A percentile compares a stretch with the other conserved stretches of the same genome.
phyloP scores from a whole-genome alignment of 2,113 vertebrate genomes.

The Epinephelus fuscoguttatus region DNA sequence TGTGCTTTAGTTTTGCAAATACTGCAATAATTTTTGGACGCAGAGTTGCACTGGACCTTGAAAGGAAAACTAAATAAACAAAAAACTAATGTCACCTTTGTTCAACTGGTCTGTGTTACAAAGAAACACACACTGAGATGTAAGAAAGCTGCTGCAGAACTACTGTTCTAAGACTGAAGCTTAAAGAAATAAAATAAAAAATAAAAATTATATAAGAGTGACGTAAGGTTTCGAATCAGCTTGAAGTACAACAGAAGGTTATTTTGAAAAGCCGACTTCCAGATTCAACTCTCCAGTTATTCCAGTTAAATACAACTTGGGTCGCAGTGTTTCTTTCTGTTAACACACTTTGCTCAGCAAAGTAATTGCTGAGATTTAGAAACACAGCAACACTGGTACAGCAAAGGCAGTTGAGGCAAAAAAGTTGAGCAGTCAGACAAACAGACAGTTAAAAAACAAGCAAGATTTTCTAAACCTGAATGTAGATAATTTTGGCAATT shows the following conservation, averaged over 20 bases:
- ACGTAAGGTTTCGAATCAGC: background rate
- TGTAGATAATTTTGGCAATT: too few species aligned
- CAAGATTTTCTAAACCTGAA: too few species aligned
- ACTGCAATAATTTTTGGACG: background rate
- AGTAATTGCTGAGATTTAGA: too few species aligned
- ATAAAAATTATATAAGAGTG: background rate
- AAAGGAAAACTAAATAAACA: background rate
- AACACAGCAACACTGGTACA: background rate
- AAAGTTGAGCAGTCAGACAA: background rate
- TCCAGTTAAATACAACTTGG: background rate
- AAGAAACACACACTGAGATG: background rate
- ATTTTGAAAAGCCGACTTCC: too few species aligned
- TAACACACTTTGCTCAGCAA: too few species aligned
- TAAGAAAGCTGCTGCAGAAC: background rate
- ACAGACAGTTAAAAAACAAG: fast-evolving
- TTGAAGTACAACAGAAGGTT: too few species aligned
- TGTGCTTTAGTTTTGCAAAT: background rate
- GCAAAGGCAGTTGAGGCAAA: background rate
- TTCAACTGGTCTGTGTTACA: background rate
- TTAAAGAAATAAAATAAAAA: background rate
- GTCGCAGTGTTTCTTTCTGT: too few species aligned
- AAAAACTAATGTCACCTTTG: background rate
- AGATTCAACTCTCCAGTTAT: too few species aligned
- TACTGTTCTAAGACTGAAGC: background rate
- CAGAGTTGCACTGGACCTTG: background rate